Percentiles rank a stretch among this genome's conserved stretches.
Conservation (phyloP, 1,140 invertebrate genomes). For the Bombus polaris region DNA sequence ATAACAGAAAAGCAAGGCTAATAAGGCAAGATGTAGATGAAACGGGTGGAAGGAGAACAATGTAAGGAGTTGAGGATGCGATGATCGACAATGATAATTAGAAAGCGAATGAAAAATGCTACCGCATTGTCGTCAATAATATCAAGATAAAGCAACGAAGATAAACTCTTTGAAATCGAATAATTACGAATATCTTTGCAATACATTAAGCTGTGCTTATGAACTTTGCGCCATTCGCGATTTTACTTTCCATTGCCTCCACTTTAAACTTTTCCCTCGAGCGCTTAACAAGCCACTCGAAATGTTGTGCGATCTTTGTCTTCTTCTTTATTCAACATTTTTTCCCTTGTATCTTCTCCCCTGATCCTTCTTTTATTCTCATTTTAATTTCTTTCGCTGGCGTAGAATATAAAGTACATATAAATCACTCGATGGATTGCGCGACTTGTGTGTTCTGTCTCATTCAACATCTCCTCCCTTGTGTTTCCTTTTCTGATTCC, state of each 20-base stretch:
- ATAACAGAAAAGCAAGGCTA: slow-evolving; percentile 9
- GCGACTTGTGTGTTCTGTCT: not conserved
- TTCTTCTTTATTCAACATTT: slow-evolving; percentile 40
- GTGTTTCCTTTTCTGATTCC: not conserved
- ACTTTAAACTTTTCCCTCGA: slow-evolving; percentile 37
- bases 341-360: slow-evolving; percentile 6
- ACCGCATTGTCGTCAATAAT: not conserved
- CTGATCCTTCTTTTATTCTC: not conserved
- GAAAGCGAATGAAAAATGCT: not conserved
- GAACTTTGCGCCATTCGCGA: slow-evolving; percentile 39
- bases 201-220: slow-evolving; percentile 32
- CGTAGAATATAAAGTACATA: too few species aligned
- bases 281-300: slow-evolving; percentile 9
- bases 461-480: slow-evolving; percentile 36
- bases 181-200: slow-evolving; percentile 57
- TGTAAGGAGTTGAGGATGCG: not conserved
- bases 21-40: not conserved
- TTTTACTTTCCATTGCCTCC: slow-evolving; percentile 23
- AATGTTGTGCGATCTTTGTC: not conserved
- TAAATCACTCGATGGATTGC: not conserved
- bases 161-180: slow-evolving; percentile 28
- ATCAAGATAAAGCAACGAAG: too few species aligned
- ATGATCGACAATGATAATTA: not conserved
- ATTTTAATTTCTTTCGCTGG: not conserved
- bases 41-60: not conserved